Base-by-base conservation (phyloP, 2,888 invertebrate species). In the Thera britannica region DNA sequence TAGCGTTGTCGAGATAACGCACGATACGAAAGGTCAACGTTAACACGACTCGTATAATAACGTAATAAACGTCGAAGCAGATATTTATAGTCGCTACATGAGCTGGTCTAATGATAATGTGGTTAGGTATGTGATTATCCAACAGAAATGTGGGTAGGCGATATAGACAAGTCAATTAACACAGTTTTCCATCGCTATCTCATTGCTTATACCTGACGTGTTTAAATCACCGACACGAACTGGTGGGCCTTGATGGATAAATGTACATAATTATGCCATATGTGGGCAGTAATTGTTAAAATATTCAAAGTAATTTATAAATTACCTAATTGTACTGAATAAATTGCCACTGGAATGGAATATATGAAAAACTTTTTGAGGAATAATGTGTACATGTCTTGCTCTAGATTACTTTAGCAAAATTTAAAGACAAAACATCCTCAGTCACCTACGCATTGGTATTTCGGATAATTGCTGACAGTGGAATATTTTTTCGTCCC, bases 11-110 rank as follows among this genome's bases (percentile, higher is more conserved):
- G 73, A 77, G 85, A 87, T 87, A 87, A 81, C 76, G 62, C 74
- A 67, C 76, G 80, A 79, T 80, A 83, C 76, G 75, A 85, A 83
- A 86, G 84, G 85, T 85, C 83, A 84, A 72, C 75, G 68, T 64
- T 73, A 75, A 75, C 79, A 81, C 72, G 77, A 78, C 74, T 75
- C 64, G 74, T 72, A 59, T 75, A 74, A 67, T 78, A 79, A 76
- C 70, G 74, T 77, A 76, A 79, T 82, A 77, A 79, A 78, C 79
- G 77, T 75, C 75, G 71, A 72, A 12, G 69, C 63, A 56, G 72
- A 71, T 78, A 80, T 78, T 77, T 78, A 81, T 76, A 72, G 75
- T 72, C 66, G 56, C 38, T 61, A 60, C 63, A 62, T 67, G 71
- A 69, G 64, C 66, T 68, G 71, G 70, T 77, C 74, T 67, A 66